These are phyloP conservation scores for Cheilosia impressa DNA, from an alignment of 2,888 invertebrate species.

Conservation along the genomic window DNA sequence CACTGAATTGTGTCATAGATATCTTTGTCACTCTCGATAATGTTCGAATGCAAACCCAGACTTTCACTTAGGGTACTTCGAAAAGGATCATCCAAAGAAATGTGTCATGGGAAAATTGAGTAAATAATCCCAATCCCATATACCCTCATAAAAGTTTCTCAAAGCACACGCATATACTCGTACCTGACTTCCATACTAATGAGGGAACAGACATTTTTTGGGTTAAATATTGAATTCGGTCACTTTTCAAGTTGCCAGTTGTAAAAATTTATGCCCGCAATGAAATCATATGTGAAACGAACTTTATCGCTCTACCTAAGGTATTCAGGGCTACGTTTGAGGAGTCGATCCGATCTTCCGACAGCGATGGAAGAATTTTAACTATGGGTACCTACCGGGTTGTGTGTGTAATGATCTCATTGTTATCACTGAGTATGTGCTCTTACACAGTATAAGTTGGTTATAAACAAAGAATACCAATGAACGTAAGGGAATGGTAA, in stretches of 20 bases:
- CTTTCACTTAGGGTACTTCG: too few relatives aligned
- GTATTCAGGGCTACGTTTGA: conserved; percentile 27
- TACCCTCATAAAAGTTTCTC: background rate
- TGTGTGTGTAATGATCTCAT: conserved; percentile 19
- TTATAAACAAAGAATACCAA: conserved; percentile 18
- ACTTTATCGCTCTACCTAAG: conserved; percentile 13
- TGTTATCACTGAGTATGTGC: background rate
- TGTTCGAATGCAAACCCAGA: too few relatives aligned
- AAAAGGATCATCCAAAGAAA: too few relatives aligned
- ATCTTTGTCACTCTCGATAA: too few relatives aligned
- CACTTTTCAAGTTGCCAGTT: background rate
- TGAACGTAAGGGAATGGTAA: conserved; percentile 28
- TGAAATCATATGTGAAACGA: background rate
- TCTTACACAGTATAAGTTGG: background rate
- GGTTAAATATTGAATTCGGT: background rate
- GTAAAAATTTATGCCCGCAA: conserved; percentile 1
- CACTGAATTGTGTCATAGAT: conserved; percentile 5
- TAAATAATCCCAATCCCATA: background rate
- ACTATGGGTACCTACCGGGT: background rate
- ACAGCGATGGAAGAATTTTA: conserved; percentile 23
- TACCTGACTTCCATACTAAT: conserved; percentile 34
- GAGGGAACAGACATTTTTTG: conserved; percentile 3
- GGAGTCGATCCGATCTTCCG: conserved; percentile 15
- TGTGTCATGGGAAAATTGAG: background rate
- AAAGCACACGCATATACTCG: background rate